Conservation (phyloP, 2,888 invertebrate species). For the Oscheius sp. region DNA sequence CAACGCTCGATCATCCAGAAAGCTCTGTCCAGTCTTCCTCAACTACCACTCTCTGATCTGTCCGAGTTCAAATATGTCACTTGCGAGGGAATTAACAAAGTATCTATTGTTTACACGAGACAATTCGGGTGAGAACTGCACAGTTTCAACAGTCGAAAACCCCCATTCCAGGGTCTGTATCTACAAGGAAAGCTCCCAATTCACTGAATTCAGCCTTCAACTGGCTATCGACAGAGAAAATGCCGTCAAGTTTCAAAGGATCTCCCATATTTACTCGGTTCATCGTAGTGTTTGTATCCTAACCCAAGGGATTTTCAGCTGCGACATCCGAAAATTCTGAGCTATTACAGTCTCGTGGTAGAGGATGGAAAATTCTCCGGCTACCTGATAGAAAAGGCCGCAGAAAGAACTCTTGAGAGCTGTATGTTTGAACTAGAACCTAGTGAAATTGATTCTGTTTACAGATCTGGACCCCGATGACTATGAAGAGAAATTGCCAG, state of each 20-base stretch:
- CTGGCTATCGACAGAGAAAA: slow-evolving; percentile 4
- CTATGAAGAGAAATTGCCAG: not conserved
- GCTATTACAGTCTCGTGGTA: not conserved
- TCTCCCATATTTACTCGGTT: not conserved
- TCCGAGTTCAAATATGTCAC: no score
- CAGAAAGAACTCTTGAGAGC: slow-evolving; percentile 1
- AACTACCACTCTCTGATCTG: no score
- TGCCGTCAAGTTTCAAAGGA: not conserved
- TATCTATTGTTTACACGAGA: not conserved
- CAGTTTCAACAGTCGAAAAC: not conserved
- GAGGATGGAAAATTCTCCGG: not conserved
- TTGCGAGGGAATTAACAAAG: slow-evolving; percentile 1
- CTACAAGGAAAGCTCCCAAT: slow-evolving; percentile 10
- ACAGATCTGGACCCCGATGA: not conserved
- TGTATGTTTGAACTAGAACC: not conserved
- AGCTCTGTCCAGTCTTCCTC: no score
- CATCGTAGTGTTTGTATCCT: not conserved
- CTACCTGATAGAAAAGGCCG: not conserved
- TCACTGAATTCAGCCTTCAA: slow-evolving; percentile 5
- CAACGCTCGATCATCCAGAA: no score
- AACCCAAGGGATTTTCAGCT: not conserved
- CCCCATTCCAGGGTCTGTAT: not conserved
- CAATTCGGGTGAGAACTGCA: not conserved
- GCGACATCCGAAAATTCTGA: not conserved
- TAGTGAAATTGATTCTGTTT: no score